These are phyloP conservation scores for Lacanobia wlatinum DNA, from an alignment of 2,888 invertebrate genomes.

Conservation along the genomic window DNA sequence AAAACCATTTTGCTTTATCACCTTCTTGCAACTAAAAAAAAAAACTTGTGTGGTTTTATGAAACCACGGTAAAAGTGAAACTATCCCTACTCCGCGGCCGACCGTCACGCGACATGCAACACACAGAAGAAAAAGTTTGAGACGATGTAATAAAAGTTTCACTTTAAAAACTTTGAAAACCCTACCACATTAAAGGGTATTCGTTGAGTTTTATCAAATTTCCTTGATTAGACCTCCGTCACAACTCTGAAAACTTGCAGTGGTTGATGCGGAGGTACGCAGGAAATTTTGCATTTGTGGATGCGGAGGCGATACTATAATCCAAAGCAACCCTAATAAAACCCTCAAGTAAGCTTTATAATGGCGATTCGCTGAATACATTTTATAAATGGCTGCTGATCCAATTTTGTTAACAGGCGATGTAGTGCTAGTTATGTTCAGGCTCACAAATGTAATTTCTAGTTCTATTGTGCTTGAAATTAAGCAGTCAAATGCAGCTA, in stretches of 20 bases:
- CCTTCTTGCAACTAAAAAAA: too few species aligned
- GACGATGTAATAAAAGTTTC: too few species aligned
- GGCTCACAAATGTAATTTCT: conserved; percentile 29
- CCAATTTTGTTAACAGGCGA: conserved; percentile 15
- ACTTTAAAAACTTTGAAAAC: too few species aligned
- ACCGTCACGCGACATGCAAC: too few species aligned
- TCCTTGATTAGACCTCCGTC: neutral
- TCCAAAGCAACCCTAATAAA: neutral
- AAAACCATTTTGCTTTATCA: too few species aligned
- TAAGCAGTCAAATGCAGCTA: conserved; percentile 37
- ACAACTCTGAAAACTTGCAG: neutral
- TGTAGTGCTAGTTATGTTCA: neutral
- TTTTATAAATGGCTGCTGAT: conserved; percentile 24
- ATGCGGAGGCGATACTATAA: neutral
- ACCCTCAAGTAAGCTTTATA: conserved; percentile 13
- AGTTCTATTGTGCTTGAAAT: conserved; percentile 43
- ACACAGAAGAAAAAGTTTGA: too few species aligned
- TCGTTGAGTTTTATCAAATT: too few species aligned
- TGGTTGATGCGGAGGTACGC: neutral
- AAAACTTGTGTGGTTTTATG: too few species aligned
- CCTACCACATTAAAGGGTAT: too few species aligned
- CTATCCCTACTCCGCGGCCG: too few species aligned
- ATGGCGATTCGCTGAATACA: conserved; percentile 23
- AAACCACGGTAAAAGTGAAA: too few species aligned
- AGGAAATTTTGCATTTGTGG: too few species aligned